phyloP scores from a whole-genome alignment of 1,140 invertebrate species.

The Ceratosolen fusciceps region DNA sequence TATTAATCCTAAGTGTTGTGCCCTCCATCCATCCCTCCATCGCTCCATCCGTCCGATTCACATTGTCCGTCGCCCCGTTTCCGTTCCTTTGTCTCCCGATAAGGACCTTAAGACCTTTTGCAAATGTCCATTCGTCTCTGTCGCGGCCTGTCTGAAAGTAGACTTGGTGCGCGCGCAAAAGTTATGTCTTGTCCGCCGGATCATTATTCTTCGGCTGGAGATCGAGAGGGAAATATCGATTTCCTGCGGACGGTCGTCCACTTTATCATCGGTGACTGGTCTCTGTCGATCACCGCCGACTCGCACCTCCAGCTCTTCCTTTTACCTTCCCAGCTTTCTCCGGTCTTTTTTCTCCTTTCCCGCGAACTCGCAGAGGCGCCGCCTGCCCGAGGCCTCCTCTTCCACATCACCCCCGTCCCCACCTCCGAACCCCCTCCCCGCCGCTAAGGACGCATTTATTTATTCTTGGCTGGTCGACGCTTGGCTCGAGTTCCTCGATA shows the following conservation, averaged over 20 bases:
- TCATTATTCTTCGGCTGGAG: no score
- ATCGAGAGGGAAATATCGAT: not conserved
- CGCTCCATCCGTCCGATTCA: not conserved
- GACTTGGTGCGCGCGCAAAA: not conserved
- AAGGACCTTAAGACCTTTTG: no score
- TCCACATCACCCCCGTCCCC: no score
- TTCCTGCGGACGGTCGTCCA: not conserved
- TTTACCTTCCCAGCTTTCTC: slow-evolving; percentile 4
- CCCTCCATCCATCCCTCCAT: no score
- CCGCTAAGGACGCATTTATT: no score
- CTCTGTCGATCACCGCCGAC: not conserved
- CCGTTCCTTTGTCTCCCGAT: not conserved
- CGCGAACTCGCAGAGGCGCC: not conserved
- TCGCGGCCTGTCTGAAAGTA: not conserved
- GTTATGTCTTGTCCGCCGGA: not conserved
- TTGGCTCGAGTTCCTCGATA: no score
- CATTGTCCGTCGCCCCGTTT: not conserved
- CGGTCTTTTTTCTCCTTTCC: not conserved
- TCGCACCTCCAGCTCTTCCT: not conserved
- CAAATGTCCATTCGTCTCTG: no score
- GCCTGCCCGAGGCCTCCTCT: no score
- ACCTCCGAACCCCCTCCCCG: no score
- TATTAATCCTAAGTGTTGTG: no score
- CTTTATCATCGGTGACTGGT: not conserved
- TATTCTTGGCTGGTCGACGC: no score